Conservation (phyloP, 2,888 invertebrate species). For the Melanotus villosus region DNA sequence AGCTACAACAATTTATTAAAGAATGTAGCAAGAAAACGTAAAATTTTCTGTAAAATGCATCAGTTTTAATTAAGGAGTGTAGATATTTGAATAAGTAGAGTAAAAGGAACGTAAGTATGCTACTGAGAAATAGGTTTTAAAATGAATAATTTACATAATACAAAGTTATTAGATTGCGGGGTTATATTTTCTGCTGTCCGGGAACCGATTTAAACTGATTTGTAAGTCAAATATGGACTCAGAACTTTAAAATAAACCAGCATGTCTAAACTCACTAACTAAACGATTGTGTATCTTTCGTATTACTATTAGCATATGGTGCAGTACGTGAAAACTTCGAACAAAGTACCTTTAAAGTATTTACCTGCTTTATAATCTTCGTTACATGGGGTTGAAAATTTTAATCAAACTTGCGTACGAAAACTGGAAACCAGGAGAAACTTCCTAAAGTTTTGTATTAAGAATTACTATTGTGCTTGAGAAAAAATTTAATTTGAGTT, state of each 20-base stretch:
- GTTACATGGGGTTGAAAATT: background rate
- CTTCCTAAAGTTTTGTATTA: background rate
- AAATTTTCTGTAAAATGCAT: too few species aligned
- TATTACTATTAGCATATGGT: slow-evolving; percentile 31
- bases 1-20: too few species aligned
- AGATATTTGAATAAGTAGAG: background rate
- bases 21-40: too few species aligned
- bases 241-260: slow-evolving; percentile 34
- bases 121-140: slow-evolving; percentile 30
- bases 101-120: slow-evolving; percentile 27
- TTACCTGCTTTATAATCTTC: background rate
- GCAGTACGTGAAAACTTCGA: background rate
- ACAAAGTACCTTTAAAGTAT: background rate
- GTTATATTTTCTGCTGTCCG: slow-evolving; percentile 37
- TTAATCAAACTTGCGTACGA: background rate
- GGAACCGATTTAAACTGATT: slow-evolving; percentile 41
- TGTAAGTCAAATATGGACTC: slow-evolving; percentile 41
- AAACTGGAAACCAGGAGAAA: background rate
- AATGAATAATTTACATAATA: slow-evolving; percentile 35
- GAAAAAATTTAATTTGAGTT: slow-evolving; percentile 32
- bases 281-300: slow-evolving; percentile 36
- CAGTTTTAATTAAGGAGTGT: slow-evolving; percentile 8
- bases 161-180: slow-evolving; percentile 32
- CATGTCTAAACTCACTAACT: slow-evolving; percentile 32
- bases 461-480: background rate